Evolutionary conservation across 1,140 invertebrate species (phyloP).

Genomic region (Zaprionus ghesquierei): DNA sequence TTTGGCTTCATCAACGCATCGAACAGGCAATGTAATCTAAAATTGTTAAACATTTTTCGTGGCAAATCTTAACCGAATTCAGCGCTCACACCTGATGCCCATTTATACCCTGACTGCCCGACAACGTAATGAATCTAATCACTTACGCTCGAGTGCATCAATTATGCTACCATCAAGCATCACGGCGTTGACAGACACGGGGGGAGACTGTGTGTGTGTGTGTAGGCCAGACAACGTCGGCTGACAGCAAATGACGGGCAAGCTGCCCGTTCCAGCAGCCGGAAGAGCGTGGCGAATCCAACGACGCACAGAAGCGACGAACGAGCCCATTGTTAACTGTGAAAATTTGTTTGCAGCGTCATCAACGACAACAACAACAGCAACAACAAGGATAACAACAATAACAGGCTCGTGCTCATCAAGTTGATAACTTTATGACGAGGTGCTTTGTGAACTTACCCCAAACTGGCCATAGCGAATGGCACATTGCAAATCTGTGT

Average conservation of each 20-base stretch:
- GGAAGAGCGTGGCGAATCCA: conserved; percentile 52
- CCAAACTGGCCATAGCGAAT: conserved; percentile 39
- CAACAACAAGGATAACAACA: conserved; percentile 47
- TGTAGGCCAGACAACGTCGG: conserved; percentile 3
- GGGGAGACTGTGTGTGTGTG: conserved; percentile 4
- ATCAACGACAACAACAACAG: conserved; percentile 64
- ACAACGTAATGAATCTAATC: conserved; percentile 82
- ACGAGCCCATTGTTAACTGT: conserved; percentile 57
- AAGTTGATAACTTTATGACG: conserved; percentile 73
- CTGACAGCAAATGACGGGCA: conserved; percentile 47
- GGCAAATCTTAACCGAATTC: background rate
- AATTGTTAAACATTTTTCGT: conserved; percentile 48
- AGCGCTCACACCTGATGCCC: conserved; percentile 61
- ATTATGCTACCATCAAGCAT: conserved; percentile 80
- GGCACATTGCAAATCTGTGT: conserved; percentile 29
- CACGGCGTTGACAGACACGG: conserved; percentile 39
- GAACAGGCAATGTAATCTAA: conserved; percentile 26
- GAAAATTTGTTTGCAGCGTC: conserved; percentile 77
- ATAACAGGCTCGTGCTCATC: conserved; percentile 64
- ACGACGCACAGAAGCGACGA: conserved; percentile 40
- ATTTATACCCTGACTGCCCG: conserved; percentile 51
- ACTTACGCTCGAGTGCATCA: conserved; percentile 83
- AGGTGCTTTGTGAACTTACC: conserved; percentile 24
- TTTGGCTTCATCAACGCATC: conserved; percentile 1
- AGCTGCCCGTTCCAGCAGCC: conserved; percentile 5